Conservation (phyloP, 2,888 invertebrate species). For the Operophtera brumata region DNA sequence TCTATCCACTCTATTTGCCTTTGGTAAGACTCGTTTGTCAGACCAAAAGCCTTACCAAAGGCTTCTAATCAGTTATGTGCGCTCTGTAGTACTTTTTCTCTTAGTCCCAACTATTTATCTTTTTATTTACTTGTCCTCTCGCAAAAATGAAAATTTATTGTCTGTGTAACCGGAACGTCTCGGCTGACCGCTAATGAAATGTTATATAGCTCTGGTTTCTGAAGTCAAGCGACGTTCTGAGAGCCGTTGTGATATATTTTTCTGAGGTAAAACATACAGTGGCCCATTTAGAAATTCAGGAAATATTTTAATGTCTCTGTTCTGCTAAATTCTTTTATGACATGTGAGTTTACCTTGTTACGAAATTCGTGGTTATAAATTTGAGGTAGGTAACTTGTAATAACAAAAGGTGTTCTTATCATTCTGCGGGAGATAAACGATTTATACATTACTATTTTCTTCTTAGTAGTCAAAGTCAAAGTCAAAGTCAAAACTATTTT, state of each 20-base stretch:
- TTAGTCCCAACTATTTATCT: slow-evolving; percentile 57
- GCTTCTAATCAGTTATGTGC: not conserved
- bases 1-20: not conserved
- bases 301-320: slow-evolving; percentile 35
- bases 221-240: slow-evolving; percentile 37
- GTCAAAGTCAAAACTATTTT: too few species aligned
- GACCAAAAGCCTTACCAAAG: not conserved
- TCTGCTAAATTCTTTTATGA: slow-evolving; percentile 25
- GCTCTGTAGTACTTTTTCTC: slow-evolving; percentile 4
- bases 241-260: slow-evolving; percentile 47
- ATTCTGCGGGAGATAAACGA: too few species aligned
- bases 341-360: slow-evolving; percentile 5
- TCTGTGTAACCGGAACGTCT: slow-evolving; percentile 59
- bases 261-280: slow-evolving; percentile 40
- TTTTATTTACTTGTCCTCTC: slow-evolving; percentile 71
- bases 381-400: not conserved
- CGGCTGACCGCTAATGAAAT: slow-evolving; percentile 71
- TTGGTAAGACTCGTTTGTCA: not conserved
- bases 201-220: slow-evolving; percentile 55
- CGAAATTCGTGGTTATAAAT: not conserved
- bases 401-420: too few species aligned
- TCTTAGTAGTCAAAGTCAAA: too few species aligned
- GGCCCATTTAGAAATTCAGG: slow-evolving; percentile 27
- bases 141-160: slow-evolving; percentile 77
- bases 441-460: too few species aligned